A percentile compares a stretch with the other conserved stretches of the same genome.
Conservation (phyloP, 2,797 vertebrate species). For the Saguinus oedipus region DNA sequence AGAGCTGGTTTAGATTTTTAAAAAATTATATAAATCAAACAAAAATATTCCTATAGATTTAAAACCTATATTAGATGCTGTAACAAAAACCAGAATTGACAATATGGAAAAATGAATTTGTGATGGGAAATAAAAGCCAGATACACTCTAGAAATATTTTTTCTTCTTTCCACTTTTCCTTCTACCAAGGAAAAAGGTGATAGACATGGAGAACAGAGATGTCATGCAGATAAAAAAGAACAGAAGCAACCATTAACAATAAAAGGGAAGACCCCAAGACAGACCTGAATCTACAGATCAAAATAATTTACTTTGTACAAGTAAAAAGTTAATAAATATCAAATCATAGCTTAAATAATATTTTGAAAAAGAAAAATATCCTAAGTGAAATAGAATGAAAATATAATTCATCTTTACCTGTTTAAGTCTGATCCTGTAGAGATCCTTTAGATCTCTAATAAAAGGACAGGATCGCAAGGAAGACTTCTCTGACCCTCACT, state of each 20-base stretch:
- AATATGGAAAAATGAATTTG: not conserved
- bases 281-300: not conserved
- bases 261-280: not conserved
- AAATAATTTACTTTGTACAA: not conserved
- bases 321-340: not conserved
- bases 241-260: not conserved
- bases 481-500: not conserved
- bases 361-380: not conserved
- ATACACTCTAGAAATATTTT: not conserved
- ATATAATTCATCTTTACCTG: not conserved
- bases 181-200: not conserved
- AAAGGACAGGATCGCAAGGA: not conserved
- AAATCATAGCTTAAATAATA: not conserved
- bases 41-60: not conserved
- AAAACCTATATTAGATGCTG: not conserved
- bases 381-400: not conserved
- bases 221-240: not conserved
- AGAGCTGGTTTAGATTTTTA: not conserved
- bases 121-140: conserved; percentile 14
- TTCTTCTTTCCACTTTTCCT: not conserved
- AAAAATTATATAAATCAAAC: not conserved
- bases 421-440: not conserved
- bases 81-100: not conserved
- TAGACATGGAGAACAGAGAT: not conserved
- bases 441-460: not conserved